phyloP scores from a whole-genome alignment of 2,888 invertebrate genomes.

The Eupithecia inturbata region DNA sequence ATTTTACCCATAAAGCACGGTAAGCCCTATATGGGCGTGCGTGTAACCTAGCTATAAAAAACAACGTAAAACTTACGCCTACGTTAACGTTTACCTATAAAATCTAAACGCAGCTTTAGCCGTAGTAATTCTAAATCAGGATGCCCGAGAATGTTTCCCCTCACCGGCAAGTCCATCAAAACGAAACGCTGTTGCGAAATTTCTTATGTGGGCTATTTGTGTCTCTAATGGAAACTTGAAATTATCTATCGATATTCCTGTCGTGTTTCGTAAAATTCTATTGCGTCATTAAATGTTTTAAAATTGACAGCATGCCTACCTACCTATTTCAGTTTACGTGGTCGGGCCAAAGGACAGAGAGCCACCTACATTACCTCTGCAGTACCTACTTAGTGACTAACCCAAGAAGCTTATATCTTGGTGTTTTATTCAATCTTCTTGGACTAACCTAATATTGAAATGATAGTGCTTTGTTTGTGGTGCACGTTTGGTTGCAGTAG shows the following conservation, averaged over 20 bases:
- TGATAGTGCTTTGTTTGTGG: background rate
- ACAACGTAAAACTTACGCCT: background rate
- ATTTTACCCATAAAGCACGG: no score
- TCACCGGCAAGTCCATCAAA: conserved; percentile 49
- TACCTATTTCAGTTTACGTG: background rate
- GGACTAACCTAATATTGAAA: no score
- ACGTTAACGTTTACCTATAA: background rate
- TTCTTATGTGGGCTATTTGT: conserved; percentile 46
- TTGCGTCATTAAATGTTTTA: conserved; percentile 15
- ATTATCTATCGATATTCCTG: conserved; percentile 4
- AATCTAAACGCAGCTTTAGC: conserved; percentile 25
- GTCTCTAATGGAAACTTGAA: conserved; percentile 10
- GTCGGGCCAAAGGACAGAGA: background rate
- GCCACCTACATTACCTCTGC: background rate
- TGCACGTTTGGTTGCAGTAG: no score
- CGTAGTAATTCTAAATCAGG: conserved; percentile 50
- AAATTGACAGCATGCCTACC: background rate
- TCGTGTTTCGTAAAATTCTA: conserved; percentile 12
- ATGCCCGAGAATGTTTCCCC: conserved; percentile 43
- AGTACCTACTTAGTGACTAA: no score
- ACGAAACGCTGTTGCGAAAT: conserved; percentile 53
- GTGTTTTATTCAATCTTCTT: no score
- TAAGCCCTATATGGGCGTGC: background rate
- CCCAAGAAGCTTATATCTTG: no score
- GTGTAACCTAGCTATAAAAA: background rate